Conservation (phyloP, 1,140 invertebrate species). For the Potamilus streckersoni region DNA sequence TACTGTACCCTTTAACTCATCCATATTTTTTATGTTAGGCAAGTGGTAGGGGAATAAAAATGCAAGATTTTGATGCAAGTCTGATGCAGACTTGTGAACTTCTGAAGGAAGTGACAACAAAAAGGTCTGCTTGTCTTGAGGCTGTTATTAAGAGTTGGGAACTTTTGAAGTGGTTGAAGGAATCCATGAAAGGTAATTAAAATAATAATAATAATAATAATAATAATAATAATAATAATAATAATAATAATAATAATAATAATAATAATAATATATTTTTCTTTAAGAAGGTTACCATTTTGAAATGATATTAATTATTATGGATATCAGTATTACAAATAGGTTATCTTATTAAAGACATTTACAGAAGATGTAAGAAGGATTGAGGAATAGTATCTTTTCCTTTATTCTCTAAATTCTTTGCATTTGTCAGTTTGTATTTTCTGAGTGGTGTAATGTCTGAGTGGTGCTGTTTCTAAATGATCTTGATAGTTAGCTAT, state of each 20-base stretch:
- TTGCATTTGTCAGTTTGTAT: too few relatives aligned
- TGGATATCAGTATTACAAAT: background rate
- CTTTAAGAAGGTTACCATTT: background rate
- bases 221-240: background rate
- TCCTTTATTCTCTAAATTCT: too few relatives aligned
- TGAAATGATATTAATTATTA: background rate
- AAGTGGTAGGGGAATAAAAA: slow-evolving; percentile 11
- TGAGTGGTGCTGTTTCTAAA: too few relatives aligned
- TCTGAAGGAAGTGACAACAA: slow-evolving; percentile 34
- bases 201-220: background rate
- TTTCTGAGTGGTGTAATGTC: too few relatives aligned
- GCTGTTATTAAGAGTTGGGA: slow-evolving; percentile 38
- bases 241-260: background rate
- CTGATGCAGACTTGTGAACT: slow-evolving; percentile 35
- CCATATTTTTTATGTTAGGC: background rate
- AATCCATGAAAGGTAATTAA: slow-evolving; percentile 39
- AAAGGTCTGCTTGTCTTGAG: slow-evolving; percentile 39
- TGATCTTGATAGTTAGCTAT: too few relatives aligned
- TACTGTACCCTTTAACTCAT: too few relatives aligned
- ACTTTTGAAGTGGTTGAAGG: slow-evolving; percentile 54
- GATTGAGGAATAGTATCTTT: too few relatives aligned
- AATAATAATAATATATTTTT: background rate
- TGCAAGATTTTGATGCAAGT: slow-evolving; percentile 37
- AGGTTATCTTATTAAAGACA: background rate
- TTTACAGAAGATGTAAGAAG: too few relatives aligned